A percentile compares a stretch with the other conserved stretches of the same genome.
phyloP scores from a whole-genome alignment of 2,113 vertebrate genomes.

The Leucopsar rothschildi region DNA sequence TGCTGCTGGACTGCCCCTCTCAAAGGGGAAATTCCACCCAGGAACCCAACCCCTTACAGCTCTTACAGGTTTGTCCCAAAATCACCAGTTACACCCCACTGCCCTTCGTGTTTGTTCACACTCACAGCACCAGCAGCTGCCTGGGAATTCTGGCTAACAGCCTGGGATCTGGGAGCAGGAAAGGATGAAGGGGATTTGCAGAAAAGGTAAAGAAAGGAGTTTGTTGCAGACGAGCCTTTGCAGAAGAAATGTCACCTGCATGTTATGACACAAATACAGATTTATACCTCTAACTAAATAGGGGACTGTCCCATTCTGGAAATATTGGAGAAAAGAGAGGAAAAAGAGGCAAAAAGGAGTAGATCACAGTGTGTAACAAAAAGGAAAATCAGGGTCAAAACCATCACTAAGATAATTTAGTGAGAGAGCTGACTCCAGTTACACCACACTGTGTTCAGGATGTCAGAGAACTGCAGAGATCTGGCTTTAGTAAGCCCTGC shows the following conservation, averaged over 20 bases:
- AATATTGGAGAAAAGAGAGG: neutral
- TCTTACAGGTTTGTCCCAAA: neutral
- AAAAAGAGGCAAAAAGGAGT: neutral
- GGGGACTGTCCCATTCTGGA: neutral
- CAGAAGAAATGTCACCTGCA: neutral
- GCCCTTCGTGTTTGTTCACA: rapidly evolving
- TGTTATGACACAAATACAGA: neutral
- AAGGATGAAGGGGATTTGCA: neutral
- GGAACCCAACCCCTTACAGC: neutral
- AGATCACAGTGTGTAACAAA: neutral
- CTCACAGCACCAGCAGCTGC: neutral
- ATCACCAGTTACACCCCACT: too few relatives aligned
- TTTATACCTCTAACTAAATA: neutral
- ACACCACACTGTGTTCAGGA: neutral
- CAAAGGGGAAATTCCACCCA: neutral
- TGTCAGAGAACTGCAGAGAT: neutral
- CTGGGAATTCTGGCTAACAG: neutral
- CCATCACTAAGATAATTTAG: neutral
- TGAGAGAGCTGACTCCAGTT: neutral
- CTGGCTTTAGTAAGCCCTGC: neutral
- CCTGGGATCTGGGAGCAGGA: neutral
- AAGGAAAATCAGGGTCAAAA: neutral
- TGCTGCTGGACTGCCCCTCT: neutral
- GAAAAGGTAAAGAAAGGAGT: neutral
- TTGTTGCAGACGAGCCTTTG: neutral